Base-by-base conservation (phyloP, 2,797 vertebrate genomes). In the Acipenser oxyrinchus region DNA sequence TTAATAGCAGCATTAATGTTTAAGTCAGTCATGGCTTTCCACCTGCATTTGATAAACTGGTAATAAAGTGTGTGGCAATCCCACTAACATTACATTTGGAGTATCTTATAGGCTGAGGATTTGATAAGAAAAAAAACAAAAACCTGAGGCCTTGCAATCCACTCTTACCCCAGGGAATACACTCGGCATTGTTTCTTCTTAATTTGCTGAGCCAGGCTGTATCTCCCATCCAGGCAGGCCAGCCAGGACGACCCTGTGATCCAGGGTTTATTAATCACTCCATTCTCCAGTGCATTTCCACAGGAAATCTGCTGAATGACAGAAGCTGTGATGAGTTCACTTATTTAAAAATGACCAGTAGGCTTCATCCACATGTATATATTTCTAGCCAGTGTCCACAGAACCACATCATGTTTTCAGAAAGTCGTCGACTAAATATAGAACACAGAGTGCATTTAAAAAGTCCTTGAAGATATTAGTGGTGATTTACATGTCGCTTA, bases 151-250 rank as follows among this genome's bases (percentile, higher is more conserved):
- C 55, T 58, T 70, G 37, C 74, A 37, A 37, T 37, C 37, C 37
- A 37, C 37, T 37, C 93, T 78, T 82, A 98, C 95, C 95, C 95
- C 48, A 98, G 88, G 13, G 96, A 97, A 78, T 98, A 99, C 60
- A 97, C 83, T 9, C 94, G 86, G 71, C 96, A 98, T 66, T 83
- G 89, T 82, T 92, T 94, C 71, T 59, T 86, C 62, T 79, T 81
- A 68, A 98, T 90, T 63, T 85, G 89, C 77, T 87, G 90, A 66
- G 73, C 71, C 76, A 99, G 89, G 79, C 86, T 90, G 82, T 93
- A 98, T 66, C 81, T 82, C 67, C 89, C 87, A 48, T 99, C 95
- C 74, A 97, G 82, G 76, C 95, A 99, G 65, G 94, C 66, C 0
- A 82, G 74, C 96, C 96, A 99, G 48, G 87, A 84, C 55, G 83